phyloP scores from a whole-genome alignment of 2,888 invertebrate genomes.

The Oscheius sp. region DNA sequence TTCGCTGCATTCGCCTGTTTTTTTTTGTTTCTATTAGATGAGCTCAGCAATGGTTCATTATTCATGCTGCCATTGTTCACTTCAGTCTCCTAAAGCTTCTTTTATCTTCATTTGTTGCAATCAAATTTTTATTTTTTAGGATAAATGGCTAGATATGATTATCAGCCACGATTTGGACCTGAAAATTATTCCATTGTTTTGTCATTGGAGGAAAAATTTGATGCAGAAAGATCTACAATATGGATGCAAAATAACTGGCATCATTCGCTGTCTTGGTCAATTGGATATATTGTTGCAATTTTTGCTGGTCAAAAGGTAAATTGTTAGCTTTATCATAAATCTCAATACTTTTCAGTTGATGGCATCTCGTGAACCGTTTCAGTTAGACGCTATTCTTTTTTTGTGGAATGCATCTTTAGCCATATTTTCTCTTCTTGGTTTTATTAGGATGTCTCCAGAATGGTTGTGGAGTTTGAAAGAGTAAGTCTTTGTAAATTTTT shows the following conservation, averaged over 20 bases:
- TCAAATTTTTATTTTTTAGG: neutral
- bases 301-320: constrained; percentile 90
- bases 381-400: constrained; percentile 86
- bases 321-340: too few species aligned
- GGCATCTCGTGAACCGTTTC: constrained; percentile 90
- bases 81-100: neutral
- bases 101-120: neutral
- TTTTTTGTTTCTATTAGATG: constrained; percentile 6
- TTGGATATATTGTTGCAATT: constrained; percentile 91
- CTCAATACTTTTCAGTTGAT: constrained; percentile 78
- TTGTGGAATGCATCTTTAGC: constrained; percentile 93
- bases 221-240: constrained; percentile 86
- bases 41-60: constrained; percentile 15
- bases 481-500: constrained; percentile 32
- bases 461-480: constrained; percentile 75
- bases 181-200: constrained; percentile 91
- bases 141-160: constrained; percentile 69
- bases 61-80: constrained; percentile 21
- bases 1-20: too few species aligned
- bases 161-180: constrained; percentile 68
- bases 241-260: constrained; percentile 91
- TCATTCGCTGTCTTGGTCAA: constrained; percentile 76
- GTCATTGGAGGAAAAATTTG: constrained; percentile 93
- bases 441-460: constrained; percentile 88
- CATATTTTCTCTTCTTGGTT: constrained; percentile 88